Percentiles rank a stretch among this genome's conserved stretches.
phyloP scores from a whole-genome alignment of 2,113 vertebrate species.

The Lepidothrix coronata region DNA sequence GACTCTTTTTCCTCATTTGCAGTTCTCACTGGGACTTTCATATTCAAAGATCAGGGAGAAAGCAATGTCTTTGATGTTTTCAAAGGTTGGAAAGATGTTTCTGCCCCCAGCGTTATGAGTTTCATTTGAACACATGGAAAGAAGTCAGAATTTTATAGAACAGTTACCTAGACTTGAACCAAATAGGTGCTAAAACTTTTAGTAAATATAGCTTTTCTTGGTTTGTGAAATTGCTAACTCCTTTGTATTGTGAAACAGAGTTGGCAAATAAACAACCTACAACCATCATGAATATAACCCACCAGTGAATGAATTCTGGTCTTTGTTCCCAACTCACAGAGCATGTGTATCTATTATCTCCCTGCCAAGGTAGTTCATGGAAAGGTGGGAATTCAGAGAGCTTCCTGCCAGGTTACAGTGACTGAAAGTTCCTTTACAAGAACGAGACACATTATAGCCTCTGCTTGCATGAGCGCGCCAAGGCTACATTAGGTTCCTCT shows the following conservation, averaged over 20 bases:
- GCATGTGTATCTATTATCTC: background rate
- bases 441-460: background rate
- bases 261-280: background rate
- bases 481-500: background rate
- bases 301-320: background rate
- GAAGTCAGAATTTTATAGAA: background rate
- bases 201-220: background rate
- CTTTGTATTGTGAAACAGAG: background rate
- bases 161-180: background rate
- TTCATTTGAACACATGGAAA: background rate
- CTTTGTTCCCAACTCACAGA: background rate
- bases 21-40: background rate
- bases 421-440: background rate
- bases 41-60: background rate
- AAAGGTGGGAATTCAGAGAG: background rate
- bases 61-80: background rate
- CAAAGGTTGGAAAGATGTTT: background rate
- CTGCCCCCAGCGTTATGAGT: background rate
- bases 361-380: background rate
- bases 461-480: background rate
- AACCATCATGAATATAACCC: background rate
- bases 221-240: background rate
- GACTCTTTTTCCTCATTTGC: background rate
- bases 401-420: background rate
- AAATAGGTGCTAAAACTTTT: background rate